Evolutionary conservation across 2,888 invertebrate species (phyloP).

Genomic region (Drosophila birchii): DNA sequence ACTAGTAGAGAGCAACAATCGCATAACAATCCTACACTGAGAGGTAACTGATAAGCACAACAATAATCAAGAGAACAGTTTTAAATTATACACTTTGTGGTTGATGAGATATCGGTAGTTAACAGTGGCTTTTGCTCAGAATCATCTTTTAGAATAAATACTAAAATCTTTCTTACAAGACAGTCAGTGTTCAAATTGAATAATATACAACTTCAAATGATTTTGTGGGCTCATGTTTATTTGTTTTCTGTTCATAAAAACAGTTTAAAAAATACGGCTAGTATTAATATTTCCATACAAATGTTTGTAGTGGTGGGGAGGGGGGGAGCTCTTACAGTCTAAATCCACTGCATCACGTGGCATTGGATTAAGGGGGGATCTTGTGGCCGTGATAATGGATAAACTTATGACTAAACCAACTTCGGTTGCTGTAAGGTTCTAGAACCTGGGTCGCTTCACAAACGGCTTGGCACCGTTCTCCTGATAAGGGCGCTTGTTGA

Average conservation of each 20-base stretch:
- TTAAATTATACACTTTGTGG: neutral
- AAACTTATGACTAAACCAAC: slow-evolving; percentile 20
- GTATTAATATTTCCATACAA: slow-evolving; percentile 9
- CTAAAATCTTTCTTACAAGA: too few species aligned
- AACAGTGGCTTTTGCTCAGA: too few species aligned
- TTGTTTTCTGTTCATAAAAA: slow-evolving; percentile 9
- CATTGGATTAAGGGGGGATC: slow-evolving; percentile 14
- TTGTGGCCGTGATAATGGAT: slow-evolving; percentile 5
- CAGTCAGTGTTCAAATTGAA: neutral
- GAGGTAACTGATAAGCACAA: too few species aligned
- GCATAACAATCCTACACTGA: too few species aligned
- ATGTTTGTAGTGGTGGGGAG: neutral
- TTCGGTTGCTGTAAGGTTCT: slow-evolving; percentile 15
- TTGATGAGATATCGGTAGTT: too few species aligned
- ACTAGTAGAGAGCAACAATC: too few species aligned
- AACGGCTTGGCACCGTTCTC: slow-evolving; percentile 28
- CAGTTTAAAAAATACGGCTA: slow-evolving; percentile 6
- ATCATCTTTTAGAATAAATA: too few species aligned
- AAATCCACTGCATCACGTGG: slow-evolving; percentile 13
- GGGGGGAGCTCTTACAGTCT: slow-evolving; percentile 15
- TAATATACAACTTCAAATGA: neutral
- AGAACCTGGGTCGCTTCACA: slow-evolving; percentile 49
- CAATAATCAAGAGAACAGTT: neutral
- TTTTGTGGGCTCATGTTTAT: slow-evolving; percentile 25
- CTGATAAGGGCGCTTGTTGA: slow-evolving; percentile 58